Evolutionary conservation across 2,113 vertebrate genomes (phyloP), one percentile per base, ranked within the genome.

Genomic region (Melanotaenia duboulayi): DNA sequence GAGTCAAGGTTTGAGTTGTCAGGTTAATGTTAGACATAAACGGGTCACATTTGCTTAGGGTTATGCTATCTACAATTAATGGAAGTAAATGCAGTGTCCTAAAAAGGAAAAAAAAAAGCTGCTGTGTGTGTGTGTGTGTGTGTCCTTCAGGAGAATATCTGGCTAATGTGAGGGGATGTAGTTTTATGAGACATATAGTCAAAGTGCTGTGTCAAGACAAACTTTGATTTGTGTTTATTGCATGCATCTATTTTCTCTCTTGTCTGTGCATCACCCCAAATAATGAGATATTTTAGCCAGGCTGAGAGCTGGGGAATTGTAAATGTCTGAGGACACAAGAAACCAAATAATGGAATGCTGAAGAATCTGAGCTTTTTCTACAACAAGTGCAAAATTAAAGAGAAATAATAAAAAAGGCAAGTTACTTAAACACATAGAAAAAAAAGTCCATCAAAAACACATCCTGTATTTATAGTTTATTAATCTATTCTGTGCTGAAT

Each of bases 211-310:
- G 60, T 80, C 64, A 71, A 72, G 80, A 65, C 54, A 74, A 73
- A 55, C 64, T 81, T 58, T 83, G 71, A 83, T 83, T 83, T 84
- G 78, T 79, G 81, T 65, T 84, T 55, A 65, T 9, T 32, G n/a
- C 60, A 46, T 48, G 32, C 71, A 46, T 83, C 68, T 58, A 57
- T 77, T 64, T 58, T 44, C 76, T 50, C 65, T 56, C 44, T 13
- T 32, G 11, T 32, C 17, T 39, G 50, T 52, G 51, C 28, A 35
- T 8, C 37, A 40, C 55, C 73, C 56, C 22, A 49, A 68, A 74
- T 64, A 75, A 48, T 63, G 54, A 78, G 59, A 66, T 71, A 71
- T 57, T 74, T 4, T 0, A 56, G 55, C 32, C 37, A 51, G 35
- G 50, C 16, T 9, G 35, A 64, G 57, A 71, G 58, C 35, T 32